Evolutionary conservation across 23 tunicate species (phyloP).

Genomic region (Phallusia fumigata): DNA sequence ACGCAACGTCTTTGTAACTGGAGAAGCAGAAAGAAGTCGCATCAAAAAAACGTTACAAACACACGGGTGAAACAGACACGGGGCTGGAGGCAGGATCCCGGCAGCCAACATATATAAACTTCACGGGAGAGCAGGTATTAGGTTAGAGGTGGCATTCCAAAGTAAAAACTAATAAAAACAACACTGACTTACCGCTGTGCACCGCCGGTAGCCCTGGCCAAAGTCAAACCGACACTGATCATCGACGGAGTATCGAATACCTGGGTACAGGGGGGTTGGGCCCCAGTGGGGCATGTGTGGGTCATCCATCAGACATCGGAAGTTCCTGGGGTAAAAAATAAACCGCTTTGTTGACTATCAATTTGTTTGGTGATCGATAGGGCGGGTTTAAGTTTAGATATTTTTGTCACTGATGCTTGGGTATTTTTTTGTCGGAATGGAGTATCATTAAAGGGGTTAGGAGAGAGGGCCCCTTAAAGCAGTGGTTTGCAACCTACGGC

Average conservation of each 20-base stretch:
- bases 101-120: no score
- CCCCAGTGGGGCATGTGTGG: constrained; percentile 60
- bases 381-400: no score
- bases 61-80: no score
- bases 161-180: not conserved
- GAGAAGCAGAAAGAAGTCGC: not conserved
- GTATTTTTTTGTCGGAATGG: no score
- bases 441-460: no score
- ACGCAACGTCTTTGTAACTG: not conserved
- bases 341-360: no score
- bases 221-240: constrained; percentile 94
- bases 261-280: constrained; percentile 75
- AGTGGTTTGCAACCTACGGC: no score
- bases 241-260: constrained; percentile 69
- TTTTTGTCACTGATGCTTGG: no score
- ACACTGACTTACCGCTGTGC: constrained; percentile 66
- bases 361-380: no score
- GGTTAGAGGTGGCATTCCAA: not conserved
- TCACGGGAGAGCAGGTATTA: not conserved
- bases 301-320: constrained; percentile 61
- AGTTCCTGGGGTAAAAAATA: constrained; percentile 31
- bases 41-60: no score
- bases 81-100: no score
- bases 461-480: no score
- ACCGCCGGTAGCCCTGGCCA: constrained; percentile 69